Evolutionary conservation across 2,113 vertebrate species (phyloP).

Genomic region (Oryzias javanicus): DNA sequence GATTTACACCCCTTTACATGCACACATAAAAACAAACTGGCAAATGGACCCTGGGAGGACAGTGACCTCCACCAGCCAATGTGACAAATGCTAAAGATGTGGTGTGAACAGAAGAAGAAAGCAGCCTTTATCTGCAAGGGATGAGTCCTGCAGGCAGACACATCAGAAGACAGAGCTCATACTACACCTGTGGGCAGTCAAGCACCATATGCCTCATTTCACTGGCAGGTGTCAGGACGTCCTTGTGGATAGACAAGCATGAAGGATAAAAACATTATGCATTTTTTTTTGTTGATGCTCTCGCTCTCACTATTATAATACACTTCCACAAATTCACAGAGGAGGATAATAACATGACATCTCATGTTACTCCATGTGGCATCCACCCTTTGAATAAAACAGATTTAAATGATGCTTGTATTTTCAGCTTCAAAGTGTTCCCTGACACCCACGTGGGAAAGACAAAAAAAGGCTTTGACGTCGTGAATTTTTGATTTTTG

Average conservation of each 20-base stretch:
- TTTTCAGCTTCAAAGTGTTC: constrained; percentile 63
- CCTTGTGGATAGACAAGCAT: constrained; percentile 52
- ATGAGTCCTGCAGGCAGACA: constrained; percentile 11
- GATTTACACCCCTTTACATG: constrained; percentile 53
- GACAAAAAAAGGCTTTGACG: constrained; percentile 32
- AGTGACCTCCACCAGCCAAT: constrained; percentile 64
- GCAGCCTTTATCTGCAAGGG: constrained; percentile 1
- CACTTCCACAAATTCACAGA: constrained; percentile 8
- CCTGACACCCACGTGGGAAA: constrained; percentile 40
- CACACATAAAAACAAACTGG: constrained; percentile 44
- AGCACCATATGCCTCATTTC: constrained; percentile 48
- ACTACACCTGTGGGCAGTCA: constrained; percentile 43
- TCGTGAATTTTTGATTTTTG: constrained; percentile 67
- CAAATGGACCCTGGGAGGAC: constrained; percentile 62
- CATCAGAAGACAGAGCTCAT: constrained; percentile 10
- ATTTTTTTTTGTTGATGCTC: constrained; percentile 8
- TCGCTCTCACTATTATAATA: background rate
- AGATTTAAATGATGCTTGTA: constrained; percentile 46
- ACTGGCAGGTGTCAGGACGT: constrained; percentile 52
- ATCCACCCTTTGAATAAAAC: constrained; percentile 28
- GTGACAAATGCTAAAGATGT: constrained; percentile 42
- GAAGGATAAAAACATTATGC: constrained; percentile 46
- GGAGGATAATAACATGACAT: constrained; percentile 12
- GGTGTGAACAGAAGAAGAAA: constrained; percentile 28
- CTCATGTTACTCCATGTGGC: constrained; percentile 29